Conservation (phyloP, 2,113 vertebrate species). For the Taxidea taxus region DNA sequence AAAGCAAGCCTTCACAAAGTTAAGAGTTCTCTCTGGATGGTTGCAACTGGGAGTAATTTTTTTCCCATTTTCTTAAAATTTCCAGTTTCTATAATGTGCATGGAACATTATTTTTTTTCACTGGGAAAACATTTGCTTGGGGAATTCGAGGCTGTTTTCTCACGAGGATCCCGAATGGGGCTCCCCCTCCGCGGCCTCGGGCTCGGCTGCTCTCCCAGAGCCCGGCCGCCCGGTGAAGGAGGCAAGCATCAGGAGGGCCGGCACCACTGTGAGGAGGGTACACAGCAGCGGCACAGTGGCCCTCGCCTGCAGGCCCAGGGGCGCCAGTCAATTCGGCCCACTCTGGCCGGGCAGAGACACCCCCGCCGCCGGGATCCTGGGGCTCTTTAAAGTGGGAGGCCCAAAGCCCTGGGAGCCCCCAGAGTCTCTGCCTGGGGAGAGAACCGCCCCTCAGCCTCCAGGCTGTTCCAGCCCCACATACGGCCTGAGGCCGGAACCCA, state of each 20-base stretch:
- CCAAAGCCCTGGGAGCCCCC: neutral
- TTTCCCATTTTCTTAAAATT: neutral
- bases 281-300: neutral
- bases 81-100: neutral
- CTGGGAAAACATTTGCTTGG: neutral
- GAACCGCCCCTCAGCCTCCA: neutral
- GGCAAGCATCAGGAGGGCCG: neutral
- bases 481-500: neutral
- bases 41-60: neutral
- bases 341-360: neutral
- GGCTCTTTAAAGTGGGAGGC: neutral
- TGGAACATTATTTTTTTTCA: neutral
- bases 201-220: neutral
- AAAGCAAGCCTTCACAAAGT: neutral
- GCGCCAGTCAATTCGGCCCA: neutral
- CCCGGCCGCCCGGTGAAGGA: neutral
- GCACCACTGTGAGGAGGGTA: rapidly evolving
- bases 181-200: neutral
- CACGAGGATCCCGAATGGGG: neutral
- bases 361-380: neutral
- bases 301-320: rapidly evolving
- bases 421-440: neutral
- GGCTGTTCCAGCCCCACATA: neutral
- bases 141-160: neutral
- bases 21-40: neutral